These are phyloP conservation scores for Varecia variegata DNA, from an alignment of 2,797 vertebrate genomes.

Conservation along the genomic window DNA sequence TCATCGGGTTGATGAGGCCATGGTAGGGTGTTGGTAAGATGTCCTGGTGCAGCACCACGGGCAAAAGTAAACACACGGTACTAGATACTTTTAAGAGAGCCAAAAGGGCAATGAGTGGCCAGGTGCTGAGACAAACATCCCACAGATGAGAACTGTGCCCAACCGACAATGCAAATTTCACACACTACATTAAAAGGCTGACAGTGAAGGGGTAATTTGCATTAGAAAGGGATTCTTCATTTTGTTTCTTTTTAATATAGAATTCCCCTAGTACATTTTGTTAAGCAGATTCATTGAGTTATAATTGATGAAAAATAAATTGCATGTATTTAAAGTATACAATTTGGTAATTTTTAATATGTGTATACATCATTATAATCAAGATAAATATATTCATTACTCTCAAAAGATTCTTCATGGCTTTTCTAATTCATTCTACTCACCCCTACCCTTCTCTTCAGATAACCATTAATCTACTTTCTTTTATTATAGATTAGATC, in stretches of 20 bases:
- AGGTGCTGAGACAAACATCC: neutral
- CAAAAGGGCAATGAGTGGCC: neutral
- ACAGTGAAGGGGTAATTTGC: neutral
- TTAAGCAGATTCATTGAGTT: neutral
- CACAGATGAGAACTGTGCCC: neutral
- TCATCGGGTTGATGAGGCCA: neutral
- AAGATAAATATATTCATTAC: neutral
- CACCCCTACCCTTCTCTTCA: rapidly evolving
- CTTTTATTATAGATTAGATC: neutral
- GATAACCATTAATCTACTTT: neutral
- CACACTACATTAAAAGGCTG: neutral
- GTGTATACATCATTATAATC: neutral
- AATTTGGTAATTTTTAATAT: neutral
- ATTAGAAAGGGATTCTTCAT: neutral
- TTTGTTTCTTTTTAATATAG: neutral
- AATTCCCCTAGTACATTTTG: neutral
- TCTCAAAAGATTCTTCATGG: neutral
- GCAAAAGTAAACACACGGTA: neutral
- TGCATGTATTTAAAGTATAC: neutral
- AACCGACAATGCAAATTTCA: neutral
- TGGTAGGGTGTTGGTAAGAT: neutral
- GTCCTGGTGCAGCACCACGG: neutral
- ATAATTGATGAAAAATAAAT: neutral
- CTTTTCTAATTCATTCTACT: neutral
- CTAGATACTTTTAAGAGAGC: neutral